Conservation (phyloP, 2,113 vertebrate species). For the Cyanocitta stelleri region DNA sequence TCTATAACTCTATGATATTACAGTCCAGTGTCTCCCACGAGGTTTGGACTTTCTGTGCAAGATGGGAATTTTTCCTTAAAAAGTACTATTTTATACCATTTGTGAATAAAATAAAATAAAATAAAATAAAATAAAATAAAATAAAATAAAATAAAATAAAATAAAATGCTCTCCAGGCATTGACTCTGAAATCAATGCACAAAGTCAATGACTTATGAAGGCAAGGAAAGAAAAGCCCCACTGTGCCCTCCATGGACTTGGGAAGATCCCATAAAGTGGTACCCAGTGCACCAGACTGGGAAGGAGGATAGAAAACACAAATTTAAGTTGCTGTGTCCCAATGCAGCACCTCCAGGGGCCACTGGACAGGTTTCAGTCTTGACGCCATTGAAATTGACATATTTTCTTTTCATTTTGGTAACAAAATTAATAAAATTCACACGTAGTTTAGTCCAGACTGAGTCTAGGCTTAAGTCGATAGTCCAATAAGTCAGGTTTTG, state of each 20-base stretch:
- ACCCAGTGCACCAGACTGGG: not conserved
- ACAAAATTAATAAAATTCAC: not conserved
- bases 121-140: not conserved
- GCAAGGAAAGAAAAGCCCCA: not conserved
- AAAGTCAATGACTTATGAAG: not conserved
- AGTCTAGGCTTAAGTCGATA: rapidly evolving
- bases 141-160: not conserved
- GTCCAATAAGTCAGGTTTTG: not conserved
- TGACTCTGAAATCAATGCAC: not conserved
- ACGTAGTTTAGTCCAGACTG: rapidly evolving
- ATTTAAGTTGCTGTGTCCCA: rapidly evolving
- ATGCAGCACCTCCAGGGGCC: not conserved
- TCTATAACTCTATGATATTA: rapidly evolving
- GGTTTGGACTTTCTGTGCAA: not conserved
- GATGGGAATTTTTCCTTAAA: not conserved
- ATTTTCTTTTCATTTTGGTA: not conserved
- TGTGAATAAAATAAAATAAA: not conserved
- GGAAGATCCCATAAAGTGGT: not conserved
- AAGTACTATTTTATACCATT: not conserved
- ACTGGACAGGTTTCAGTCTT: not conserved
- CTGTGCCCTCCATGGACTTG: not conserved
- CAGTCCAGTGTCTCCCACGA: rapidly evolving
- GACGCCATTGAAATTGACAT: rapidly evolving
- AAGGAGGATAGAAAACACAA: not conserved
- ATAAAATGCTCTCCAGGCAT: rapidly evolving